Evolutionary conservation across 2,888 invertebrate genomes (phyloP).

Genomic region (Euplagia quadripunctaria): DNA sequence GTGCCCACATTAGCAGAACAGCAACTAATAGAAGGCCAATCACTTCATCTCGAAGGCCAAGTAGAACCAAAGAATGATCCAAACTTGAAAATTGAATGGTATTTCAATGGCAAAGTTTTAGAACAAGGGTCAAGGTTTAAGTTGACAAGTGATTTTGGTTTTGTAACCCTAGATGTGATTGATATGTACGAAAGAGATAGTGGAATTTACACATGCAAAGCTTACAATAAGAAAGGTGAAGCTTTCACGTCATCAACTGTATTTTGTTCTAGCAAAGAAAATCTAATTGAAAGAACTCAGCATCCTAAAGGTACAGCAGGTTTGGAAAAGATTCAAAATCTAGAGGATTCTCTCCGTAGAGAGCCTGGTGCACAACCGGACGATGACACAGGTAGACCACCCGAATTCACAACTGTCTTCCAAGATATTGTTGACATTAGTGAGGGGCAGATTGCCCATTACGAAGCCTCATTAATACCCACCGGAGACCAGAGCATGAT

Average conservation of each 20-base stretch:
- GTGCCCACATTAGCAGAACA: slow-evolving; percentile 94
- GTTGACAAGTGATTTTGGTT: slow-evolving; percentile 98
- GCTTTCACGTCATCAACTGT: slow-evolving; percentile 97
- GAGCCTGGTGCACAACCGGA: slow-evolving; percentile 90
- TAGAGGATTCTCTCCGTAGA: slow-evolving; percentile 94
- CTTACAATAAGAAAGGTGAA: slow-evolving; percentile 95
- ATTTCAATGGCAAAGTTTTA: slow-evolving; percentile 95
- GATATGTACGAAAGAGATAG: slow-evolving; percentile 97
- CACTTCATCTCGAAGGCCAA: slow-evolving; percentile 96
- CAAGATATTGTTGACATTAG: slow-evolving; percentile 93
- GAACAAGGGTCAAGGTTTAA: slow-evolving; percentile 96
- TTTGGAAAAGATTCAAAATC: slow-evolving; percentile 95
- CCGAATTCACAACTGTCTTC: slow-evolving; percentile 95
- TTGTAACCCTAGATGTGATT: slow-evolving; percentile 96
- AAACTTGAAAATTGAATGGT: slow-evolving; percentile 96
- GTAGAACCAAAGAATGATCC: slow-evolving; percentile 98
- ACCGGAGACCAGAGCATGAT: slow-evolving; percentile 97
- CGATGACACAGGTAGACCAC: slow-evolving; percentile 93
- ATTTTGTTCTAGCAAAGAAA: slow-evolving; percentile 93
- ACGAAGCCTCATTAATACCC: slow-evolving; percentile 98
- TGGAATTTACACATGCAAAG: slow-evolving; percentile 97
- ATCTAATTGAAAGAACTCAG: slow-evolving; percentile 95
- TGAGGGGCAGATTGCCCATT: slow-evolving; percentile 98
- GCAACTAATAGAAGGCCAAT: slow-evolving; percentile 93
- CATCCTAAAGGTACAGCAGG: slow-evolving; percentile 98